Evolutionary conservation across 64 coral and sea anemone species (phyloP).

Genomic region (Montipora cactus): DNA sequence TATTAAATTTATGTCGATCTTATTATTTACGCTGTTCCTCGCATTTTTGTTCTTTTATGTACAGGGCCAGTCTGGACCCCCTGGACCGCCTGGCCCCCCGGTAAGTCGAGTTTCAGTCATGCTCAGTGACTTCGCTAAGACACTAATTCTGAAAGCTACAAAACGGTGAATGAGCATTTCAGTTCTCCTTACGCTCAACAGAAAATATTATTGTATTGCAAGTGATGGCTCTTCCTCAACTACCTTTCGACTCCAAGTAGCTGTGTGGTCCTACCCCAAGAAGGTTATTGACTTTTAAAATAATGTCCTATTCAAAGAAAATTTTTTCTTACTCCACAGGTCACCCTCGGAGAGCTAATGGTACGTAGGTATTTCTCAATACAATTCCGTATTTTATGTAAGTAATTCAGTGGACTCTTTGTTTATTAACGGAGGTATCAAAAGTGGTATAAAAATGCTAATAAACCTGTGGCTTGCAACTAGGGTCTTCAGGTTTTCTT

Average conservation of each 20-base stretch:
- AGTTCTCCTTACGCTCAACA: too few species aligned
- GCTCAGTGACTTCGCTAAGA: too few species aligned
- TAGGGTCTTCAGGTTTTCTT: too few species aligned
- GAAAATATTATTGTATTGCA: too few species aligned
- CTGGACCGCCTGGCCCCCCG: slow-evolving; percentile 56
- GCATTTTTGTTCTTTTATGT: not conserved
- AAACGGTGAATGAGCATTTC: too few species aligned
- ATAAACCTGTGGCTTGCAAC: too few species aligned
- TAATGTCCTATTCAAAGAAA: not conserved
- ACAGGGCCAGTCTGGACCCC: slow-evolving; percentile 53
- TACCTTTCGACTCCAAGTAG: too few species aligned
- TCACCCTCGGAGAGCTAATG: slow-evolving; percentile 27
- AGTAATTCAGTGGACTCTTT: too few species aligned
- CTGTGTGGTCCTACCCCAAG: not conserved
- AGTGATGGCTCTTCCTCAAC: too few species aligned
- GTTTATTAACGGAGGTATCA: too few species aligned
- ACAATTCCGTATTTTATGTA: not conserved
- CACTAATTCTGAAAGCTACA: too few species aligned
- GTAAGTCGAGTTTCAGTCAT: slow-evolving; percentile 10
- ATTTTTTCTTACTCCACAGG: not conserved
- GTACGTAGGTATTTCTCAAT: not conserved
- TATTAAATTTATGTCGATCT: not conserved
- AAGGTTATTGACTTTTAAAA: not conserved
- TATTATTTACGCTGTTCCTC: not conserved
- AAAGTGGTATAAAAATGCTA: too few species aligned